Percentiles rank a stretch among this genome's conserved stretches.
phyloP scores from a whole-genome alignment of 2,888 invertebrate genomes.

The Willowsia nigromaculata region DNA sequence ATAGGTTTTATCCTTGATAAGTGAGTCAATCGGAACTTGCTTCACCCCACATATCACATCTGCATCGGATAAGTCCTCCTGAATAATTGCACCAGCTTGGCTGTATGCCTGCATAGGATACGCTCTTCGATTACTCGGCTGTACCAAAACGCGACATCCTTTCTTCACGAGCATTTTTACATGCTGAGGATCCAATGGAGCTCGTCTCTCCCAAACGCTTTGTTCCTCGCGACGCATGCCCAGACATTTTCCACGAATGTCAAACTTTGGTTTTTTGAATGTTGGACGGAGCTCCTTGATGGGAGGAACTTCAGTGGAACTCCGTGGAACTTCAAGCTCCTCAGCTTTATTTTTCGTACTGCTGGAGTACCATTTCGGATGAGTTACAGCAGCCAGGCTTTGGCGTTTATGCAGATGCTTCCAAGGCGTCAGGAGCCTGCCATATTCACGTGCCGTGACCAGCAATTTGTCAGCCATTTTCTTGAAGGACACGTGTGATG shows the following conservation, averaged over 20 bases:
- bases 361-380: not conserved
- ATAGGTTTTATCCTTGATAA: constrained; percentile 98
- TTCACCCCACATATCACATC: constrained; percentile 99
- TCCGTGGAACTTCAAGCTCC: constrained; percentile 52
- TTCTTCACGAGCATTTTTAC: constrained; percentile 92
- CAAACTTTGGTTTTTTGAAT: constrained; percentile 57
- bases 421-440: constrained; percentile 30
- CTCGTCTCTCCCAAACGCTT: constrained; percentile 96
- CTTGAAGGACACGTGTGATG: too few species aligned
- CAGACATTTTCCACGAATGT: constrained; percentile 80
- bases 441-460: not conserved
- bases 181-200: constrained; percentile 92
- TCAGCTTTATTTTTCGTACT: constrained; percentile 41
- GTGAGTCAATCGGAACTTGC: constrained; percentile 93
- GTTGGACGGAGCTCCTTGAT: constrained; percentile 58
- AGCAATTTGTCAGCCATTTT: constrained; percentile 51
- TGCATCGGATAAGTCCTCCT: constrained; percentile 98
- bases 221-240: constrained; percentile 95
- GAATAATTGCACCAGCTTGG: constrained; percentile 94
- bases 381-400: not conserved
- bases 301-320: constrained; percentile 50
- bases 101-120: constrained; percentile 91
- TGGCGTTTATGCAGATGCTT: constrained; percentile 14
- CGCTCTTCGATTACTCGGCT: constrained; percentile 97
- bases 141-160: constrained; percentile 97